These are phyloP conservation scores for Myotis planiceps DNA, from an alignment of 2,797 vertebrate species.

Conservation along the genomic window DNA sequence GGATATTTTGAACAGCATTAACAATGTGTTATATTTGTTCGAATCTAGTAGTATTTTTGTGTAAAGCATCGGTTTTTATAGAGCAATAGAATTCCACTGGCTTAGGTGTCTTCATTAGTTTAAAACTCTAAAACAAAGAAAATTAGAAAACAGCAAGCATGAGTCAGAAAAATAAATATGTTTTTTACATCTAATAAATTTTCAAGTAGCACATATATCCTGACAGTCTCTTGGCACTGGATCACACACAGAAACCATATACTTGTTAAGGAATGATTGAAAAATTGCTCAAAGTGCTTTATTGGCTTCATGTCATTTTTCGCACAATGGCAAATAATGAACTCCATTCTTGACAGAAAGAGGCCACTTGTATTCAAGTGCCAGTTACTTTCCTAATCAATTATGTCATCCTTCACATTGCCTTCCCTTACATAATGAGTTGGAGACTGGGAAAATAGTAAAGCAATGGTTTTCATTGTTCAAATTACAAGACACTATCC, in stretches of 20 bases:
- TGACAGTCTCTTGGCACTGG: not conserved
- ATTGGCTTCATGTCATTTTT: conserved; percentile 33
- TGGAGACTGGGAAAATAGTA: not conserved
- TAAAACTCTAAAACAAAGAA: not conserved
- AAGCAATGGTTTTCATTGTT: not conserved
- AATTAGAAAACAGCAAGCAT: not conserved
- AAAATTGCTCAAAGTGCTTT: not conserved
- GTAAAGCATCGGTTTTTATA: not conserved
- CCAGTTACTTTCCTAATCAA: conserved; percentile 57
- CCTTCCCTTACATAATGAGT: conserved; percentile 1
- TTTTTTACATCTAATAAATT: conserved; percentile 56
- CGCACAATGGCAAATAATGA: conserved; percentile 22
- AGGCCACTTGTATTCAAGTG: not conserved
- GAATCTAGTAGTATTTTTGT: not conserved
- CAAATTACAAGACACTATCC: not conserved
- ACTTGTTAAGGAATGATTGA: conserved; percentile 3
- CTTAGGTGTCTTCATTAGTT: not conserved
- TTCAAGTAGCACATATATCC: not conserved
- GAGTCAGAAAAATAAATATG: conserved; percentile 27
- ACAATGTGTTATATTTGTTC: not conserved
- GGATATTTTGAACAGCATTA: not conserved
- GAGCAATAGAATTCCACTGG: not conserved
- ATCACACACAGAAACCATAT: not conserved
- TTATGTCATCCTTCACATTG: conserved; percentile 35
- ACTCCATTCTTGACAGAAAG: conserved; percentile 2